Evolutionary conservation across 1,140 invertebrate species (phyloP).

Genomic region (Paraescarpia echinospica): DNA sequence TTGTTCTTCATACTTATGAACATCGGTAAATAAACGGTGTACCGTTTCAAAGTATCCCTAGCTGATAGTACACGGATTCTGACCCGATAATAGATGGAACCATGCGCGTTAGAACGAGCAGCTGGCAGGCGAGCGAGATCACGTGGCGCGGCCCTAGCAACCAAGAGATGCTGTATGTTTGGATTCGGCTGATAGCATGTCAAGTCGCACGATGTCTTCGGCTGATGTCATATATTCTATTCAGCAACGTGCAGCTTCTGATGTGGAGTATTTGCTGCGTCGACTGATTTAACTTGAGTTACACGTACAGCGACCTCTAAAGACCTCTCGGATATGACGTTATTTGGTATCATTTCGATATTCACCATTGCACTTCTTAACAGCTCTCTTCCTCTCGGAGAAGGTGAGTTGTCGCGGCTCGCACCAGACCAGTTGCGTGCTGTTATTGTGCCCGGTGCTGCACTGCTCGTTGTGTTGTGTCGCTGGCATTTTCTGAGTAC

Average conservation of each 20-base stretch:
- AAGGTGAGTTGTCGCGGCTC: not conserved
- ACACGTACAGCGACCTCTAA: not conserved
- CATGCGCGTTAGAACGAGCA: not conserved
- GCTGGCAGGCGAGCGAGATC: not conserved
- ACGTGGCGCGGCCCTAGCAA: not conserved
- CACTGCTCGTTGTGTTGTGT: not conserved
- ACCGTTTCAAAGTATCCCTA: not conserved
- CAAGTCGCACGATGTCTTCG: not conserved
- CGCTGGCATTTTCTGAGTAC: no score
- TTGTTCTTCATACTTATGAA: not conserved
- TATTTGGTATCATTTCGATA: not conserved
- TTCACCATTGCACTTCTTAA: not conserved
- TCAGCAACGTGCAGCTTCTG: not conserved
- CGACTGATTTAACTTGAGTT: not conserved
- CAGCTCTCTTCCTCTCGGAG: not conserved
- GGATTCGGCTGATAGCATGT: not conserved
- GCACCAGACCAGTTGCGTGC: not conserved
- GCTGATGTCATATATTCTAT: not conserved
- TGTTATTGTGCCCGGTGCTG: no score
- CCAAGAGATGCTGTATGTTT: not conserved
- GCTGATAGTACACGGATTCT: not conserved
- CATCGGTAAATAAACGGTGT: not conserved
- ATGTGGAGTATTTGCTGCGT: not conserved
- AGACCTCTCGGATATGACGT: not conserved
- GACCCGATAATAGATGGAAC: not conserved